Conservation (phyloP, 2,888 invertebrate genomes). For the Cantharis lateralis region DNA sequence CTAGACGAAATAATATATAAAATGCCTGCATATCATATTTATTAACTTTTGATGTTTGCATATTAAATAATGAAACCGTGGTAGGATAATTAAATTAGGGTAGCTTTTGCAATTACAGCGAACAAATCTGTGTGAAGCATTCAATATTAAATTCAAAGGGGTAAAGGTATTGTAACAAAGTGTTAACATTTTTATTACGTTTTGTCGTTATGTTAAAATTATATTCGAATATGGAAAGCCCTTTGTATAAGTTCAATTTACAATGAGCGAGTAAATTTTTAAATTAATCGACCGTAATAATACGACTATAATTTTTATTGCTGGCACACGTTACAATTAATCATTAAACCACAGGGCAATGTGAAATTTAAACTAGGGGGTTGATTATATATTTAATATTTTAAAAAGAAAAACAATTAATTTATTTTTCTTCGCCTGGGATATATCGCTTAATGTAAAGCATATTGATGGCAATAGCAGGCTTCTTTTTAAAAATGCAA, state of each 20-base stretch:
- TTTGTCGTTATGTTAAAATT: slow-evolving; percentile 12
- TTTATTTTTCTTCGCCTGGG: no score
- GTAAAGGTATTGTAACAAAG: slow-evolving; percentile 26
- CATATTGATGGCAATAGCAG: no score
- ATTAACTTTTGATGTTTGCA: slow-evolving; percentile 23
- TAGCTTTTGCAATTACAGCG: slow-evolving; percentile 40
- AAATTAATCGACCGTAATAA: background rate
- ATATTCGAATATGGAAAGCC: slow-evolving; percentile 20
- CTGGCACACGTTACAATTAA: background rate
- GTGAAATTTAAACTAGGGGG: background rate
- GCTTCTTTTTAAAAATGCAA: no score
- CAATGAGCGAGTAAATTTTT: slow-evolving; percentile 13
- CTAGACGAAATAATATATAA: background rate
- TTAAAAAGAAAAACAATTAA: background rate
- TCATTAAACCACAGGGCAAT: background rate
- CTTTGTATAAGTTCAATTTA: slow-evolving; percentile 40
- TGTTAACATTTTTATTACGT: slow-evolving; percentile 26
- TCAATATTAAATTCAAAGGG: slow-evolving; percentile 30
- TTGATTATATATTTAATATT: background rate
- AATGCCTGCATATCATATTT: slow-evolving; percentile 20
- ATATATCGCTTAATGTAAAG: no score
- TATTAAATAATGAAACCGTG: slow-evolving; percentile 46
- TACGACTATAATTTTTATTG: slow-evolving; percentile 3
- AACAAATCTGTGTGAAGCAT: slow-evolving; percentile 4
- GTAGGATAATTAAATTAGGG: slow-evolving; percentile 47